Base-by-base conservation (phyloP, 2,113 vertebrate species). In the Nothoprocta perdicaria region DNA sequence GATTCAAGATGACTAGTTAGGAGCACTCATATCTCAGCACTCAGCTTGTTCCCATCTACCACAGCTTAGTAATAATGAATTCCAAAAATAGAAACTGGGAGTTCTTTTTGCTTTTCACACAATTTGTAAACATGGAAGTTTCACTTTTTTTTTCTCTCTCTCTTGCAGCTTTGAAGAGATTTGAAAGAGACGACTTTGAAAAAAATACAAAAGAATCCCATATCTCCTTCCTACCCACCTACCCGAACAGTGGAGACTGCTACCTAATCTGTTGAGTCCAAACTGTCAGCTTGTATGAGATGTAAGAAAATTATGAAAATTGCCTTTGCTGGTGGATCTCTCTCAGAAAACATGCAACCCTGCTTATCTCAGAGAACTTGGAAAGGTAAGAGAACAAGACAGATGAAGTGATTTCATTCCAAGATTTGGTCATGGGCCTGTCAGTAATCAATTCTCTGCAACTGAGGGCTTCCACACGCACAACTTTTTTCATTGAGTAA, bases 361-460 rank as follows among this genome's bases (percentile, higher is more conserved):
- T 41, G 9, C 23, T 92, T 60, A 61, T 62, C 65, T 67, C 57
- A 57, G 22, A 85, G 24, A 46, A 72, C 19, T 14, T 68, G 66
- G 24, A 81, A 83, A 91, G 65, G 33, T 90, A 88, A 89, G 86
- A 80, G 84, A 90, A 75, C 24, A 65, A 68, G 53, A 40, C 1
- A 3, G 14, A 17, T 58, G 5, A 68, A 79, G 48, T 31, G 27
- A 63, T 57, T 84, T 84, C 5, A 19, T 62, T 22, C 75, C 45
- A 45, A 71, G 11, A 21, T 66, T 84, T 83, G 80, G 11, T 60
- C 35, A 83, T n/a, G 14, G 18, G 72, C 75, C 57, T 19, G 2
- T 41, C 41, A 41, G 63, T 31, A 23, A 65, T 92, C 48, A 82
- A 16, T 61, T 2, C 4, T 61, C 8, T 84, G 2, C 15, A 55